Conservation (phyloP, 2,888 invertebrate species). For the Tenthredo amoena region DNA sequence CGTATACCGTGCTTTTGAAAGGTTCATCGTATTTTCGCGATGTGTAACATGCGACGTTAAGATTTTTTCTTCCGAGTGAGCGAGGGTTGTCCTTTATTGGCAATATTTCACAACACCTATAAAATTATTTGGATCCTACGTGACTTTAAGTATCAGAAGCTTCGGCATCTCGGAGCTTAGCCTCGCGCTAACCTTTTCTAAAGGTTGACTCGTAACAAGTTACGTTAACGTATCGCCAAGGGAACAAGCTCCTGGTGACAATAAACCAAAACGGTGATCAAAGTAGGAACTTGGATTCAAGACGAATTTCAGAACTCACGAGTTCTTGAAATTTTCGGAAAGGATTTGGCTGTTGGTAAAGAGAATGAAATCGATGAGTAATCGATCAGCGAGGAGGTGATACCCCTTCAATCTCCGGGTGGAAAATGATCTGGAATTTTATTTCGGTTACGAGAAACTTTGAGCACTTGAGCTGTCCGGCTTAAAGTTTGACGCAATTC, state of each 20-base stretch:
- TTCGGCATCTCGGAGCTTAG: conserved; percentile 14
- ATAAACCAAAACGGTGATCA: neutral
- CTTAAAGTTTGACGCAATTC: conserved; percentile 40
- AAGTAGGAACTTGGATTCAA: neutral
- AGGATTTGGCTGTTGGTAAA: neutral
- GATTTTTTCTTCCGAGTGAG: neutral
- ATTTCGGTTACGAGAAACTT: neutral
- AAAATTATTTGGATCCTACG: conserved; percentile 36
- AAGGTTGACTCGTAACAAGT: conserved; percentile 39
- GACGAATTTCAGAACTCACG: neutral
- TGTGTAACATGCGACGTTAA: neutral
- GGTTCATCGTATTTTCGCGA: neutral
- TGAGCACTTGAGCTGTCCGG: neutral
- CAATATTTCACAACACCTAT: conserved; percentile 38
- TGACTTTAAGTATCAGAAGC: conserved; percentile 36
- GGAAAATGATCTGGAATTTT: neutral
- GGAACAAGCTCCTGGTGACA: neutral
- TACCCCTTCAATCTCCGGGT: neutral
- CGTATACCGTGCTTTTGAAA: neutral
- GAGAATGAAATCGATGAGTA: neutral
- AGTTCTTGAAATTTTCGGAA: neutral
- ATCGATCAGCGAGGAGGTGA: neutral
- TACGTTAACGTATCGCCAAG: neutral
- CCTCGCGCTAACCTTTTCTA: conserved; percentile 31
- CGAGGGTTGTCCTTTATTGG: conserved; percentile 36